Conservation (phyloP, 1,140 invertebrate genomes). For the Bicyclus anynana region DNA sequence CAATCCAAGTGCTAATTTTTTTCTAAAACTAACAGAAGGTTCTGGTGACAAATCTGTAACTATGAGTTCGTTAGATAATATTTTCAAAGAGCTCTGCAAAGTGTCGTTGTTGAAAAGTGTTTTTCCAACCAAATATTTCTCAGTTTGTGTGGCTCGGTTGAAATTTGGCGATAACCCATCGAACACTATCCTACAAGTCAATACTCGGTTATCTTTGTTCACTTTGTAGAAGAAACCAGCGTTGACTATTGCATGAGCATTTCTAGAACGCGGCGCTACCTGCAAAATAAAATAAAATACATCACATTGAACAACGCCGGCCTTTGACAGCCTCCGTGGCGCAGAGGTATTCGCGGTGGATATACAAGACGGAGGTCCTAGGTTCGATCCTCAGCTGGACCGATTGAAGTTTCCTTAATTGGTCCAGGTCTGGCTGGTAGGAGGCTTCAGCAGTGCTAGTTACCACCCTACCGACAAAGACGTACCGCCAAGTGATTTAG, state of each 20-base stretch:
- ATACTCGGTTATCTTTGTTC: conserved; percentile 17
- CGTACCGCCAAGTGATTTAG: too few species aligned
- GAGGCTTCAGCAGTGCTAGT: too few species aligned
- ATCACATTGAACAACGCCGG: too few species aligned
- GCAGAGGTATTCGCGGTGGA: too few species aligned
- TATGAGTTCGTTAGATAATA: conserved; percentile 77
- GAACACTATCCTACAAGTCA: conserved; percentile 64
- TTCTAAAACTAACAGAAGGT: conserved; percentile 79
- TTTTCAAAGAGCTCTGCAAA: conserved; percentile 71
- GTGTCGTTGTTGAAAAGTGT: conserved; percentile 68
- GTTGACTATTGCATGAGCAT: conserved; percentile 44
- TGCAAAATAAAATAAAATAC: conserved; percentile 19
- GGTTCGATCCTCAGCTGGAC: too few species aligned
- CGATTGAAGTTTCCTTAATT: too few species aligned
- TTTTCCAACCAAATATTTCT: conserved; percentile 76
- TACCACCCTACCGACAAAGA: too few species aligned
- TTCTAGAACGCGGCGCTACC: conserved; percentile 35
- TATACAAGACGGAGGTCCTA: too few species aligned
- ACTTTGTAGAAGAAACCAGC: conserved; percentile 47
- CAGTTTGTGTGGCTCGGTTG: conserved; percentile 76
- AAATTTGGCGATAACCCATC: conserved; percentile 84
- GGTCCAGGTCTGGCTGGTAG: too few species aligned
- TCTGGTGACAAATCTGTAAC: conserved; percentile 78
- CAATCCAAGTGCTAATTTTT: conserved; percentile 76
- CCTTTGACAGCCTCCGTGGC: too few species aligned